Base-by-base conservation (phyloP, 2,113 vertebrate species). In the Motacilla tschutschensis region DNA sequence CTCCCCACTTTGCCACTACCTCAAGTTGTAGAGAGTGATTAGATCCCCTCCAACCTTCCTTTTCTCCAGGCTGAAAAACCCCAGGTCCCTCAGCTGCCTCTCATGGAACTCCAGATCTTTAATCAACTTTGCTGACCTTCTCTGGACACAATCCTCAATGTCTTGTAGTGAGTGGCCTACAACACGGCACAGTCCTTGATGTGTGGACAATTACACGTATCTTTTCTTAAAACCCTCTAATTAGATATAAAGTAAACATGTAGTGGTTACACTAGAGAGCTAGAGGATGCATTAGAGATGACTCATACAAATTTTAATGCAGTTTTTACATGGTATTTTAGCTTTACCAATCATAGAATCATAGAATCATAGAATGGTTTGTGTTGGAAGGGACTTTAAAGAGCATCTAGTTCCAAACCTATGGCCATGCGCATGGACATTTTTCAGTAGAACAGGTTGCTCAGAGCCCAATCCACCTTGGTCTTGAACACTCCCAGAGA, bases 1-100 rank as follows among this genome's bases (percentile, higher is more conserved):
- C 28, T 7, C 2, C 8, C 6, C 17, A 50, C 8, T 8, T 44
- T 7, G 1, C 4, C 21, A 26, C 38, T 83, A 7, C 3, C 18
- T 74, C 38, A 51, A 20, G 7, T 13, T 64, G 9, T 40, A 36
- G 40, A 19, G n/a, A 53, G 25, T 0, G 0, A 10, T 14, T 38
- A 60, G 3, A 4, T 70, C 15, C 29, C 24, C 6, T 20, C 12
- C 25, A 5, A 46, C 4, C 3, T 3, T 87, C 11, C n/a, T 63
- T 18, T n/a, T 24, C 9, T 57, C 8, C 12, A 38, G 25, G 2
- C 8, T 46, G 29, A 83, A 51, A 8, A 70, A 11, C 1, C 1
- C 5, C 46, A 57, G 10, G 14, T 63, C 14, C 9, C 26, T 64
- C 48, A 69, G 15, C 12, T 3, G 3, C 18, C 72, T 18, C 15